phyloP scores from a whole-genome alignment of 2,113 vertebrate genomes.

The Pogonocichla stellata region DNA sequence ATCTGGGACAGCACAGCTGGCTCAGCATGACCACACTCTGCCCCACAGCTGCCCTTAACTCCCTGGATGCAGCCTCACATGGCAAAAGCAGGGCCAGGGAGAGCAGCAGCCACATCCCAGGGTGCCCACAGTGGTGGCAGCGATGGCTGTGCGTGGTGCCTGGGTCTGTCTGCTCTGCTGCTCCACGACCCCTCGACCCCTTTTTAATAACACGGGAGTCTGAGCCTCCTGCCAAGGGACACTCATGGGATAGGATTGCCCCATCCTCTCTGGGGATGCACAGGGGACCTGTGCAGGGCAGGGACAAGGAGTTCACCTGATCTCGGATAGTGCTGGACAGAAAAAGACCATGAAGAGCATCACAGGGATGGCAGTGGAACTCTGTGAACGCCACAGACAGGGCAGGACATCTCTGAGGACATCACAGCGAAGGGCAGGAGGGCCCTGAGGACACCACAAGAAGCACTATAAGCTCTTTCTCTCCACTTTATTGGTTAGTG shows the following conservation, averaged over 20 bases:
- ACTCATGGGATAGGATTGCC: neutral
- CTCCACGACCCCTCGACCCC: rapidly evolving
- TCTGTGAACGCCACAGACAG: neutral
- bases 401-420: neutral
- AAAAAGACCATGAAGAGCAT: neutral
- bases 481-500: neutral
- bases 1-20: rapidly evolving
- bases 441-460: neutral
- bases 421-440: neutral
- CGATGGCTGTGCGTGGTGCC: rapidly evolving
- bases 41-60: neutral
- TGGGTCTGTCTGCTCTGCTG: neutral
- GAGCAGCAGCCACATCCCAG: neutral
- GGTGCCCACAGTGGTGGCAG: rapidly evolving
- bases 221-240: neutral
- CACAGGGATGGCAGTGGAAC: rapidly evolving
- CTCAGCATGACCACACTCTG: rapidly evolving
- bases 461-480: neutral
- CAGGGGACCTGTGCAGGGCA: neutral
- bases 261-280: too few species aligned
- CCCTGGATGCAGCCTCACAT: rapidly evolving
- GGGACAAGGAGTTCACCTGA: neutral
- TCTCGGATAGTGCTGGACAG: neutral
- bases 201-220: neutral
- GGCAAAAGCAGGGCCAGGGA: rapidly evolving